Evolutionary conservation across 2,797 vertebrate genomes (phyloP), one percentile per base, ranked within the genome.

Genomic region (Gymnothorax javanicus): DNA sequence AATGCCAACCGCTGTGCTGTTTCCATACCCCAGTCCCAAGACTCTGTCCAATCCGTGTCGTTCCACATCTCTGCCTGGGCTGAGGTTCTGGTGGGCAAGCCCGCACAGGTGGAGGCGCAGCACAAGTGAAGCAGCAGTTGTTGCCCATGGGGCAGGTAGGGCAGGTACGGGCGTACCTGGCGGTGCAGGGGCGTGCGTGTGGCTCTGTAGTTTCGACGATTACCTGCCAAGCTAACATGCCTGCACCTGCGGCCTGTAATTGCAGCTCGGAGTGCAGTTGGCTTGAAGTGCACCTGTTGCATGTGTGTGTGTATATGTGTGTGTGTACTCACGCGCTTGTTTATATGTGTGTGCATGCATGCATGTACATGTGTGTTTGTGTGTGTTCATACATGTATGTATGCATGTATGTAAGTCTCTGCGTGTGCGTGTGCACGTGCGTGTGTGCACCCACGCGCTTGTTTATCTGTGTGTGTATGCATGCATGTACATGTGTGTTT

Each of bases 271-370:
- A 0, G 88, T 88, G 85, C 23, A 73, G 83, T 88, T 86, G 86
- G 87, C 88, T 89, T 85, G 58, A 79, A 58, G 50, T 82, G 83
- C 88, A 91, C 91, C 88, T 90, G 88, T 83, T 86, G 64, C 50
- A 1, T 27, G 43, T 43, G 57, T 69, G 12, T 50, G 27, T 85
- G 85, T 79, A 13, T 67, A 52, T 75, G 86, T 87, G 60, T 25
- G 5, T 87, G 52, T 58, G 83, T 71, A 43, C 33, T 2, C 33
- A 43, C 33, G 58, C 43, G 8, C 77, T 7, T 60, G 79, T 83
- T 52, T 83, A 56, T 59, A 23, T 83, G 12, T 83, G 23, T 59
- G 82, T 57, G 82, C 27, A n/a, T 83, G 13, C 7, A 13, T 83
- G 54, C n/a, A 56, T 43, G 56, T 83, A 56, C 2, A 56, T 83